phyloP scores from a whole-genome alignment of 2,888 invertebrate species.

The Macroteleia sp. region DNA sequence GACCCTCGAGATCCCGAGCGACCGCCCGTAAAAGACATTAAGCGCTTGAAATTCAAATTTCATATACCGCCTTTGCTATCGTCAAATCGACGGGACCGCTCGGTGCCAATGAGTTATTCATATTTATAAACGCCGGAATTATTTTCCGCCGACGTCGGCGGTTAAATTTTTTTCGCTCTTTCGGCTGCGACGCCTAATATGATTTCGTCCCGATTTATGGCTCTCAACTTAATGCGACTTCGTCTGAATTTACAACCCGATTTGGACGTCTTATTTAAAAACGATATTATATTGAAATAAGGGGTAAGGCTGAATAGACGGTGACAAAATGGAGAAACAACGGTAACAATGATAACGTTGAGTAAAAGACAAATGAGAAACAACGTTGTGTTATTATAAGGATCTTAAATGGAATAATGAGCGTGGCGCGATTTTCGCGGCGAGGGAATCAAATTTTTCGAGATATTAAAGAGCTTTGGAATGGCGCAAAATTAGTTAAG shows the following conservation, averaged over 20 bases:
- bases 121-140: conserved; percentile 43
- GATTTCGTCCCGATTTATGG: conserved; percentile 28
- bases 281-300: conserved; percentile 2
- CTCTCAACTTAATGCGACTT: conserved; percentile 17
- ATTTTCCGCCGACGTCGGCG: conserved; percentile 16
- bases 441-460: conserved; percentile 32
- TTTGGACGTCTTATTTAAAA: conserved; percentile 4
- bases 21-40: conserved; percentile 46
- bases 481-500: conserved; percentile 43
- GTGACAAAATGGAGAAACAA: background rate
- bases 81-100: conserved; percentile 6
- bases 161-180: conserved; percentile 5
- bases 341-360: background rate
- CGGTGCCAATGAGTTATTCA: conserved; percentile 52
- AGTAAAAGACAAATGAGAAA: background rate
- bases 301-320: background rate
- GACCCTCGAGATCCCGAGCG: conserved; percentile 46
- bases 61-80: conserved; percentile 16
- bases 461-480: conserved; percentile 37
- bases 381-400: conserved; percentile 14
- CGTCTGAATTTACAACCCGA: conserved; percentile 17
- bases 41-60: conserved; percentile 49
- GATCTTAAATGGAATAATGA: conserved; percentile 33
- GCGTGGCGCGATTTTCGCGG: conserved; percentile 26
- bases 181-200: conserved; percentile 17